These are phyloP conservation scores for Poeciliopsis turrubarensis DNA, from an alignment of 2,113 vertebrate species.

Conservation along the genomic window DNA sequence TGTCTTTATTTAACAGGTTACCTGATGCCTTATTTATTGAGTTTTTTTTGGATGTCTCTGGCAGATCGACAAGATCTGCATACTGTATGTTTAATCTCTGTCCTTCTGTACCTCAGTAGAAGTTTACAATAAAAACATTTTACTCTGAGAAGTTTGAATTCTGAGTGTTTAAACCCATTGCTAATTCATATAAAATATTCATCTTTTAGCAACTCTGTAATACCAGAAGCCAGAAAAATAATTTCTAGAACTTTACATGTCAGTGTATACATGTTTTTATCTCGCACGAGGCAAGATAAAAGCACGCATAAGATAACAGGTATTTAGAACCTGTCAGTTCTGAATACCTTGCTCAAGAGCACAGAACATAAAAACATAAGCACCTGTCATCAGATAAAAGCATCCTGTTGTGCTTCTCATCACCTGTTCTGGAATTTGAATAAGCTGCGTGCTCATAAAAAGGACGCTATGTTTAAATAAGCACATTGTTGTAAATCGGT, in stretches of 20 bases:
- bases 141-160: slow-evolving; percentile 15
- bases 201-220: neutral
- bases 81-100: slow-evolving; percentile 27
- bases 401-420: neutral
- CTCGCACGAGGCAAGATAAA: neutral
- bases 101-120: slow-evolving; percentile 50
- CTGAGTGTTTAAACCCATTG: neutral
- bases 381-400: neutral
- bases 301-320: no score
- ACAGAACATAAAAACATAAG: neutral
- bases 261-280: neutral
- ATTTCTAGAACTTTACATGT: neutral
- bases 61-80: slow-evolving; percentile 37
- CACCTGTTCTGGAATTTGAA: slow-evolving; percentile 8
- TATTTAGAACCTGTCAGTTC: neutral
- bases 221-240: neutral
- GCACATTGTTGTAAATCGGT: neutral
- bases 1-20: slow-evolving; percentile 42
- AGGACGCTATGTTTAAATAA: neutral
- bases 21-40: slow-evolving; percentile 77
- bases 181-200: neutral
- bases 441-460: neutral
- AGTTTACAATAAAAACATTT: slow-evolving; percentile 58
- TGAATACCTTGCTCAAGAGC: slow-evolving; percentile 2
- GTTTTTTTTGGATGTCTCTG: slow-evolving; percentile 33